phyloP scores from a whole-genome alignment of 2,888 invertebrate species.

The Metacarcinus magister region DNA sequence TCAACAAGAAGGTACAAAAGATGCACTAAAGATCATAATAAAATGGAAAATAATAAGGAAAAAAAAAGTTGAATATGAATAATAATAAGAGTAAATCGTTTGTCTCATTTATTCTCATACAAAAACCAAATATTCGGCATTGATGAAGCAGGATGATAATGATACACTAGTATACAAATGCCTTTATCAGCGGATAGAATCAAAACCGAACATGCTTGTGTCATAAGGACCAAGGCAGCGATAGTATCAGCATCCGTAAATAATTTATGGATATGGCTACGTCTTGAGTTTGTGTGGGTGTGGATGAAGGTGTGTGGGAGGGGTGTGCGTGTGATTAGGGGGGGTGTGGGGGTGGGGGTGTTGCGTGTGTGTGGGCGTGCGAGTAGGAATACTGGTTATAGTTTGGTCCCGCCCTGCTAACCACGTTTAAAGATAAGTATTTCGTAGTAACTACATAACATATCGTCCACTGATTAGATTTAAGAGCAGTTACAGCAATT shows the following conservation, averaged over 20 bases:
- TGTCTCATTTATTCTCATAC: not conserved
- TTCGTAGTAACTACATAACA: not conserved
- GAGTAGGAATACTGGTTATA: slow-evolving; percentile 2
- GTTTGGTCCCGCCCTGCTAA: not conserved
- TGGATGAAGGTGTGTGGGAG: not conserved
- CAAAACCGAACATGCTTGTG: not conserved
- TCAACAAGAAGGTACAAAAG: not conserved
- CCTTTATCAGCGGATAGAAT: not conserved
- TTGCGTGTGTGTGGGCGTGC: slow-evolving; percentile 45
- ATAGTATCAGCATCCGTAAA: slow-evolving; percentile 15
- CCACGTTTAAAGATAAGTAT: not conserved
- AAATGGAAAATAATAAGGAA: not conserved
- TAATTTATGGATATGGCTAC: not conserved
- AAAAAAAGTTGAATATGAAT: not conserved
- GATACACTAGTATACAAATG: not conserved
- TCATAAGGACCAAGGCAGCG: not conserved
- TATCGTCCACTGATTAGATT: not conserved
- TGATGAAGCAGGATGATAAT: not conserved
- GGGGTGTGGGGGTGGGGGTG: not conserved
- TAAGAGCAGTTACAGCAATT: not conserved
- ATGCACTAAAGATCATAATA: not conserved
- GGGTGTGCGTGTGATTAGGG: not conserved
- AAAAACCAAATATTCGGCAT: not conserved
- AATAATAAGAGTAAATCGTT: not conserved
- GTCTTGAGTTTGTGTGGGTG: not conserved